Evolutionary conservation across 2,797 vertebrate species (phyloP).

Genomic region (Hypotaenidia philippensis): DNA sequence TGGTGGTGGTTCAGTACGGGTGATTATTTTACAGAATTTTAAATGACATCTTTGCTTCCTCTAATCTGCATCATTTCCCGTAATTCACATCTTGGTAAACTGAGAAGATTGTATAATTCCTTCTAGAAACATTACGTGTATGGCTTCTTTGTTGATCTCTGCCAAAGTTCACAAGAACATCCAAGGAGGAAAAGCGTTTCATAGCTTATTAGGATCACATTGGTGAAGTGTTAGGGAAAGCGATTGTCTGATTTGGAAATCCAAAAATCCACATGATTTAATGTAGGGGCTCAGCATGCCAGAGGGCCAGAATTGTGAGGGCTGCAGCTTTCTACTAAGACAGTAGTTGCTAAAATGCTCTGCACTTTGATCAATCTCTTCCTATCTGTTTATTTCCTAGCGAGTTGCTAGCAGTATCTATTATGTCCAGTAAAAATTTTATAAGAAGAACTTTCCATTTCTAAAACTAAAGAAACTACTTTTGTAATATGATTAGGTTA

Average conservation of each 20-base stretch:
- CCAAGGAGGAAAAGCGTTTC: background rate
- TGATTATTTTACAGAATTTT: background rate
- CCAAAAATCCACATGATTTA: background rate
- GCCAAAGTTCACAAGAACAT: background rate
- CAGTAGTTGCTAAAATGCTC: background rate
- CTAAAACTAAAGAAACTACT: background rate
- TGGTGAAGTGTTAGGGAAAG: background rate
- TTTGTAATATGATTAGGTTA: background rate
- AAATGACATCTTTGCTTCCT: background rate
- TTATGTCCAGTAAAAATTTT: background rate
- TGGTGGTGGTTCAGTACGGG: background rate
- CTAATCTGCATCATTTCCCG: background rate
- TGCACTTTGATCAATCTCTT: background rate
- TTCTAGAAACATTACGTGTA: background rate
- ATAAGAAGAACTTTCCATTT: background rate
- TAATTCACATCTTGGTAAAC: background rate
- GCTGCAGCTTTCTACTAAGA: background rate
- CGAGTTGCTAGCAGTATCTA: background rate
- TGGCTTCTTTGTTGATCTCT: background rate
- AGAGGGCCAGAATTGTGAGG: background rate
- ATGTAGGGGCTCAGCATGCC: accelerated
- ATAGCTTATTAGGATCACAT: background rate
- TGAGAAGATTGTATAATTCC: background rate
- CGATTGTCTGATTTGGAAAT: background rate
- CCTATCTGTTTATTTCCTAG: background rate